phyloP scores from a whole-genome alignment of 2,113 vertebrate species.

The Tichodroma muraria region DNA sequence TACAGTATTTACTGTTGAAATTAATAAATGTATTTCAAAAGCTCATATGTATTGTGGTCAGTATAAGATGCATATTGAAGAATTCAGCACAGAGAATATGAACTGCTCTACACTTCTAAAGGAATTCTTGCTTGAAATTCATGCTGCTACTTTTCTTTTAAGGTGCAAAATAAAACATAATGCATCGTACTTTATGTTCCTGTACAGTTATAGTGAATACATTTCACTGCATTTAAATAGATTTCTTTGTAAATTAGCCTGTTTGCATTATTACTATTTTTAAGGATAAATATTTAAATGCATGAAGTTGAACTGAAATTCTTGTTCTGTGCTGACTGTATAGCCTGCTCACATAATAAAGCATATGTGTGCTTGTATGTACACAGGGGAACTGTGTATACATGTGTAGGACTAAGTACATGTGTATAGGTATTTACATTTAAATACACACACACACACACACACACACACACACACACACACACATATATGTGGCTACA shows the following conservation, averaged over 20 bases:
- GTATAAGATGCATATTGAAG: slow-evolving; percentile 11
- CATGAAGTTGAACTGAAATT: background rate
- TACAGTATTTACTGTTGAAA: slow-evolving; percentile 9
- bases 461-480: no score
- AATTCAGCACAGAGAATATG: background rate
- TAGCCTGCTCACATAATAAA: slow-evolving; percentile 17
- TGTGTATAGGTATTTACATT: background rate
- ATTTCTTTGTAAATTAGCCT: slow-evolving; percentile 6
- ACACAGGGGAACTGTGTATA: background rate
- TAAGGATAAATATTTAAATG: slow-evolving; percentile 10
- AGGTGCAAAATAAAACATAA: slow-evolving; percentile 2
- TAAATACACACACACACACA: background rate
- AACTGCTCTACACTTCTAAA: slow-evolving; percentile 12
- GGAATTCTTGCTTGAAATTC: background rate
- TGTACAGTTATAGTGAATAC: background rate
- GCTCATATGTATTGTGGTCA: background rate
- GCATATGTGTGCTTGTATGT: background rate
- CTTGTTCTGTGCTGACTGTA: slow-evolving; percentile 2
- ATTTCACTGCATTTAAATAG: background rate
- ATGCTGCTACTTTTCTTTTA: slow-evolving; percentile 6
- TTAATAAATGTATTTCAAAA: slow-evolving; percentile 2
- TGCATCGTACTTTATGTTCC: slow-evolving; percentile 6
- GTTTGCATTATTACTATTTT: slow-evolving; percentile 13
- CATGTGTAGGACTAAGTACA: background rate
- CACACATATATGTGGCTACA: background rate